Conservation (phyloP, 2,888 invertebrate species). For the Campoplex nolae region DNA sequence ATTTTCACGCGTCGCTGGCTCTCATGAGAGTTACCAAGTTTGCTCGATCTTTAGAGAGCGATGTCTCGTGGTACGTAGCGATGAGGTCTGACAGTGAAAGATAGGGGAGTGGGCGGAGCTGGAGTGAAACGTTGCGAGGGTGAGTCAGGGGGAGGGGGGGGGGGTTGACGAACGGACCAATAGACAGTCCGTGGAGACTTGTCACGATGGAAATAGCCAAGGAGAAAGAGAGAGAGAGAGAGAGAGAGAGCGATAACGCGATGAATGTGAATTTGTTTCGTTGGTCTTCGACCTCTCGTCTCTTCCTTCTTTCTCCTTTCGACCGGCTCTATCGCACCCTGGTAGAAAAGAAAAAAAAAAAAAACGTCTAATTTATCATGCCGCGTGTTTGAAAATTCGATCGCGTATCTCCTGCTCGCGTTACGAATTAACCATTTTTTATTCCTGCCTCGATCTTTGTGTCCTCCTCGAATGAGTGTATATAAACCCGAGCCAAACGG, state of each 20-base stretch:
- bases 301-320: not conserved
- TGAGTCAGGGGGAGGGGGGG: not conserved
- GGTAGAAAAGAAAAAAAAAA: not conserved
- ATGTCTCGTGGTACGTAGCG: not conserved
- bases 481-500: conserved; percentile 59
- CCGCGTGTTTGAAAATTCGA: conserved; percentile 21
- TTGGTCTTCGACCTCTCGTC: conserved; percentile 49
- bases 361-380: not conserved
- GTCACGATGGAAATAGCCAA: conserved; percentile 14
- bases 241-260: conserved; percentile 47
- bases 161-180: conserved; percentile 27
- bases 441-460: not conserved
- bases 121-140: not conserved
- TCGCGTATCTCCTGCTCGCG: conserved; percentile 11
- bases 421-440: conserved; percentile 21
- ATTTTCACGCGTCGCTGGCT: conserved; percentile 10
- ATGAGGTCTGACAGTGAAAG: conserved; percentile 41
- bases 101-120: conserved; percentile 31
- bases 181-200: conserved; percentile 25
- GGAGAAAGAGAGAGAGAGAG: conserved; percentile 11
- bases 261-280: conserved; percentile 32
- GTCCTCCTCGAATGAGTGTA: not conserved
- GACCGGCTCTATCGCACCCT: not conserved
- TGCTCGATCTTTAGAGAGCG: conserved; percentile 12
- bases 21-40: conserved; percentile 3